A percentile compares a stretch with the other conserved stretches of the same genome.
phyloP scores from a whole-genome alignment of 2,113 vertebrate genomes.

The Odocoileus hemionus region DNA sequence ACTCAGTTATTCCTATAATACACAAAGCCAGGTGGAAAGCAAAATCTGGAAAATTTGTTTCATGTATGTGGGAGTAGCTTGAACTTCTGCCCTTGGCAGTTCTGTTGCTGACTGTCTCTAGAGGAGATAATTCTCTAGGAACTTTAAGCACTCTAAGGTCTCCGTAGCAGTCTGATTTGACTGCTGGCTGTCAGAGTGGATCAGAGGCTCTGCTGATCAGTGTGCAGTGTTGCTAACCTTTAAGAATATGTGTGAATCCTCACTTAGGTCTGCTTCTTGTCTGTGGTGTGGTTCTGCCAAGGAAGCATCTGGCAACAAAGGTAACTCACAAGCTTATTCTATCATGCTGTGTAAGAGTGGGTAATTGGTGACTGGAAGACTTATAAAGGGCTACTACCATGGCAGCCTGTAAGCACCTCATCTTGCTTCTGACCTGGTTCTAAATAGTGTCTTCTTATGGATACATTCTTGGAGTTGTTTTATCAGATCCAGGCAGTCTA shows the following conservation, averaged over 20 bases:
- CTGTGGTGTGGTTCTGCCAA: background rate
- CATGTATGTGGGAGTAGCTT: background rate
- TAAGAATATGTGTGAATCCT: constrained; percentile 18
- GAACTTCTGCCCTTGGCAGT: background rate
- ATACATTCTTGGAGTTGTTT: background rate
- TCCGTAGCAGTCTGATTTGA: constrained; percentile 41
- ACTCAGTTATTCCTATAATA: constrained; percentile 18
- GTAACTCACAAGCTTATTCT: background rate
- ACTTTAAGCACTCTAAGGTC: background rate
- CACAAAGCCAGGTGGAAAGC: background rate
- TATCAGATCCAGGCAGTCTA: background rate
- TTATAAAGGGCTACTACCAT: background rate
- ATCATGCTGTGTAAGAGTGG: background rate
- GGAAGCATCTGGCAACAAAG: background rate
- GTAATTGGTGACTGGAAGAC: background rate
- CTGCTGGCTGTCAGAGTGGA: background rate
- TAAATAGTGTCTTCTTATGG: background rate
- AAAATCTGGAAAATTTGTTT: background rate
- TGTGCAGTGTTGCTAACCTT: background rate
- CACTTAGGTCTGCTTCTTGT: background rate
- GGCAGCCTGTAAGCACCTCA: background rate
- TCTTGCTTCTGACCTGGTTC: background rate
- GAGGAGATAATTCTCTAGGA: constrained; percentile 23
- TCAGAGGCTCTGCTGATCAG: background rate
- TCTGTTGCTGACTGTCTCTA: constrained; percentile 28